Evolutionary conservation across 2,113 vertebrate species (phyloP), one percentile per base, ranked within the genome.

Genomic region (Stigmatopora argus): DNA sequence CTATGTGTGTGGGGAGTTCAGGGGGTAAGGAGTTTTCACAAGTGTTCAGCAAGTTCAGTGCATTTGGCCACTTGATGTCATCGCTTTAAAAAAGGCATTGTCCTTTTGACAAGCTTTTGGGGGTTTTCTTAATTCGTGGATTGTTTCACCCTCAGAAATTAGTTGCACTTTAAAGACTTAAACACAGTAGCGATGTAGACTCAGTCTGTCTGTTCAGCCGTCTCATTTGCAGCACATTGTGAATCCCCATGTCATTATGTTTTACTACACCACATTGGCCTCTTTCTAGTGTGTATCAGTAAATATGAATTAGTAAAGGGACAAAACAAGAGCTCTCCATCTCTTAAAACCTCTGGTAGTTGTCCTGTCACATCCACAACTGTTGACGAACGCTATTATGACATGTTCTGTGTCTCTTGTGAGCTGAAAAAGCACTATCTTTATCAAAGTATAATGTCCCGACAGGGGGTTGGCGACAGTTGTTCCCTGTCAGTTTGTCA

Each of bases 381-480:
- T 52, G 68, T 61, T 77, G 70, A 80, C 69, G 66, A 78, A 68
- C 58, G 53, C 26, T 81, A 78, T 79, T 78, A 68, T 80, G 79
- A 77, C 83, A 75, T 23, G 59, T 74, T 59, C 38, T 71, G 46
- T 61, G 78, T 74, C 41, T 70, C 72, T 69, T 64, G 62, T 64
- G 62, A 53, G 59, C 77, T 73, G 73, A 64, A 78, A 78, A 67
- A 76, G 69, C 67, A 46, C 73, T 76, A 66, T 78, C 78, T 78
- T 83, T 78, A 85, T 88, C 74, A 84, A 84, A 81, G 81, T 71
- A 41, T 71, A 74, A 77, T 72, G 81, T 80, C 78, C 81, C 76
- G 69, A 74, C 69, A 67, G 76, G 70, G 76, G 72, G 46, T 64
- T 63, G n/a, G 70, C 65, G 62, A 82, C 78, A 73, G 60, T 64